Conservation (phyloP, 2,797 vertebrate genomes). For the Betta splendens region DNA sequence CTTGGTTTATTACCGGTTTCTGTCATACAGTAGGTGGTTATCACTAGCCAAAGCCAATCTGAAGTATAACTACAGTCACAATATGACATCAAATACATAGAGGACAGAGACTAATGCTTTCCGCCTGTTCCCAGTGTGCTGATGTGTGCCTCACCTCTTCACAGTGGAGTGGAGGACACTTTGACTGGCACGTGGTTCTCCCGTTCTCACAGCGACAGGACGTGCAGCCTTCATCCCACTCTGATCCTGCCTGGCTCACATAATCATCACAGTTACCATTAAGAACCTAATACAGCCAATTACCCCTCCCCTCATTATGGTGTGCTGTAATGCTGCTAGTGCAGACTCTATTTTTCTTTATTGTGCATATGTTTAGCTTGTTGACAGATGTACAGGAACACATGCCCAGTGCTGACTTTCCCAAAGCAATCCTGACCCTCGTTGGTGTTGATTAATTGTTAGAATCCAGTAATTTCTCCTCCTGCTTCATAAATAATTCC, state of each 20-base stretch:
- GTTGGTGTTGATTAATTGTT: constrained; percentile 64
- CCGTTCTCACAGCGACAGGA: constrained; percentile 85
- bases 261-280: constrained; percentile 24
- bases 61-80: too few relatives aligned
- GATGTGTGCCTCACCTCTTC: constrained; percentile 79
- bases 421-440: constrained; percentile 49
- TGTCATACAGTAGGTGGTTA: too few relatives aligned
- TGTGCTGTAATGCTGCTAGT: too few relatives aligned
- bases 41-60: too few relatives aligned
- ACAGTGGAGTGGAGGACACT: constrained; percentile 81
- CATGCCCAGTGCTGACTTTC: too few relatives aligned
- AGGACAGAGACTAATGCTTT: not conserved
- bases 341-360: too few relatives aligned
- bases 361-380: too few relatives aligned
- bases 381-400: too few relatives aligned
- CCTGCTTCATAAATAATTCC: constrained; percentile 72
- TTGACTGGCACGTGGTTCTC: constrained; percentile 74
- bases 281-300: not conserved
- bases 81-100: too few relatives aligned
- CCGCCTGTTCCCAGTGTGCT: not conserved
- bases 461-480: constrained; percentile 72
- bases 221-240: constrained; percentile 85
- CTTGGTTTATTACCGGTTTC: too few relatives aligned
- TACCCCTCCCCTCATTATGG: not conserved
- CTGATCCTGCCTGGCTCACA: constrained; percentile 77